Evolutionary conservation across 2,888 invertebrate genomes (phyloP), one percentile per base, ranked within the genome.

Genomic region (Melanophora roralis): DNA sequence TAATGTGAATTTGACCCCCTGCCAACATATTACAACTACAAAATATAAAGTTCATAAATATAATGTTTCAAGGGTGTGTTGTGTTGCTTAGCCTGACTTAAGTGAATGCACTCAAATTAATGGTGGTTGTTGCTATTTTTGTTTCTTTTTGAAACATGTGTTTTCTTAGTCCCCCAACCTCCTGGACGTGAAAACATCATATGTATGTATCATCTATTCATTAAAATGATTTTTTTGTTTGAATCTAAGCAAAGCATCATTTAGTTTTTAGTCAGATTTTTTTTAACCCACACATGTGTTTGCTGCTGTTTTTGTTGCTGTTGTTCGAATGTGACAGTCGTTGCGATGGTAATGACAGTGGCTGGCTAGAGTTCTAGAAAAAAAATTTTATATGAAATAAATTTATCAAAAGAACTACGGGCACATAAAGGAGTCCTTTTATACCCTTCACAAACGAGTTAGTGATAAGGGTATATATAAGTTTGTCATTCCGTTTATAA

Each of bases 201-300:
- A 79, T 75, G n/a, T n/a, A n/a, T n/a, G n/a, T n/a, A n/a, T n/a
- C n/a, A 79, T 80, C 76, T 68, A 76, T 62, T 60, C 67, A 76
- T 72, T 75, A 80, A 72, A 57, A 62, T 76, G 55, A 80, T 80
- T 80, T 80, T 67, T 80, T 76, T n/a, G n/a, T 76, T 57, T 14
- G 68, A 68, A 80, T 67, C 47, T 72, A 68, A 80, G 76, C 76
- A 76, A 76, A 68, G 67, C 80, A 64, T 80, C 16, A 72, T 40
- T 51, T 68, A n/a, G n/a, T 36, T 55, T n/a, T 47, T n/a, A 27
- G 27, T 27, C 27, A 5, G n/a, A 11, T 45, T 32, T 40, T 7
- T 38, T 8, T 12, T 4, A 27, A 2, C 53, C 1, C 19, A 53
- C 16, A 57, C 49, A 65, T 23, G 49, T 59, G 57, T 57, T 14